These are phyloP conservation scores for Germaria angustata DNA, from an alignment of 2,888 invertebrate species.

Conservation along the genomic window DNA sequence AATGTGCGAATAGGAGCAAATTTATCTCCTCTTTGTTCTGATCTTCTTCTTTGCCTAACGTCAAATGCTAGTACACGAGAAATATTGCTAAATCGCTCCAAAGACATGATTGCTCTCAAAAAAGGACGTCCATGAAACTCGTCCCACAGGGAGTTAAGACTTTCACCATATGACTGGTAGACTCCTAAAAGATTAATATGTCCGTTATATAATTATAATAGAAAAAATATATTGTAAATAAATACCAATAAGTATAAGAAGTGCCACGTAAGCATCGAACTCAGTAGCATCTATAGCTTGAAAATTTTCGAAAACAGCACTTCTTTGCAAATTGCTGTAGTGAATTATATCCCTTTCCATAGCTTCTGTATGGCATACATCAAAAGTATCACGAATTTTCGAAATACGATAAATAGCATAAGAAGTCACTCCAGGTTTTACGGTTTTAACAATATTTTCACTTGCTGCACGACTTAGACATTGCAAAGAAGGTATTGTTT, in stretches of 20 bases:
- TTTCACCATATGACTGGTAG: neutral
- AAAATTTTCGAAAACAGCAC: neutral
- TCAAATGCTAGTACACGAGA: no score
- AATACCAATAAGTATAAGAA: neutral
- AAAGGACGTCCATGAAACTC: no score
- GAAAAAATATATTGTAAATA: neutral
- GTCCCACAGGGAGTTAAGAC: no score
- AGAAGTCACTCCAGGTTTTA: no score
- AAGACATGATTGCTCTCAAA: no score
- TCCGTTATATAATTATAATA: slow-evolving; percentile 1
- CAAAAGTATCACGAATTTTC: neutral
- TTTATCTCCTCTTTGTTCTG: no score
- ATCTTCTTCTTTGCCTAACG: no score
- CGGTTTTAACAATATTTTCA: no score
- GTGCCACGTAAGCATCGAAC: no score
- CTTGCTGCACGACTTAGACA: neutral
- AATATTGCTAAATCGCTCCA: no score
- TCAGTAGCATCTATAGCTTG: neutral
- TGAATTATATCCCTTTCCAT: neutral
- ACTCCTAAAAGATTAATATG: neutral
- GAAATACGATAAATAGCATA: neutral
- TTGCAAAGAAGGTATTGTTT: neutral
- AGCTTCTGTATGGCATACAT: neutral
- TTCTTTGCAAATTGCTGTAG: neutral
- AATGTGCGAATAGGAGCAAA: no score